Conservation (phyloP, 2,888 invertebrate species). For the Archaeoteleia sp. region DNA sequence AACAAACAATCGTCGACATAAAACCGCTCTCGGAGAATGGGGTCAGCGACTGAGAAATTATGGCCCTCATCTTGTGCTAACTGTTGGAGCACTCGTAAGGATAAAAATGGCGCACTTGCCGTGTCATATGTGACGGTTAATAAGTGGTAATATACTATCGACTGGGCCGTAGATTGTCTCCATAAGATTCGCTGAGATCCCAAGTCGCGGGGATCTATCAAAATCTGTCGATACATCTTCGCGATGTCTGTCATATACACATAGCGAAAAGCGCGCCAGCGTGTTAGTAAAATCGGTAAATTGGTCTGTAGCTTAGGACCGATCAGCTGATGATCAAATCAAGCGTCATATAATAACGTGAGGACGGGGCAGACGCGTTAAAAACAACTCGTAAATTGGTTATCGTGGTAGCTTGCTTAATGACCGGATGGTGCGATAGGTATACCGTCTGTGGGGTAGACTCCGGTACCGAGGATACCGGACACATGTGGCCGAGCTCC, state of each 20-base stretch:
- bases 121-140: conserved; percentile 9
- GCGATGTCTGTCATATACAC: no score
- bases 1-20: conserved; percentile 29
- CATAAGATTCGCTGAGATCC: no score
- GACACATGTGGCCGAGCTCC: no score
- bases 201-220: no score
- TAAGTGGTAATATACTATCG: conserved; percentile 7
- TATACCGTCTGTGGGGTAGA: conserved; percentile 1
- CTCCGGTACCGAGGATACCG: background rate
- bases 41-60: conserved; percentile 2
- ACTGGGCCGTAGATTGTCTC: no score
- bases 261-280: no score
- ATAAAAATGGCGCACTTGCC: conserved; percentile 2
- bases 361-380: conserved; percentile 29
- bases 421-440: conserved; percentile 26
- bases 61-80: conserved; percentile 1
- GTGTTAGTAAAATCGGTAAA: conserved; percentile 7
- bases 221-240: no score
- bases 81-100: conserved; percentile 5
- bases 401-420: conserved; percentile 17
- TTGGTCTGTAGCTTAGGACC: conserved; percentile 33
- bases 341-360: conserved; percentile 30
- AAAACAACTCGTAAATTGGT: conserved; percentile 42
- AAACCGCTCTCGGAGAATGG: background rate
- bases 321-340: conserved; percentile 1